Conservation (phyloP, 1,140 invertebrate genomes). For the Heliconius nattereri region DNA sequence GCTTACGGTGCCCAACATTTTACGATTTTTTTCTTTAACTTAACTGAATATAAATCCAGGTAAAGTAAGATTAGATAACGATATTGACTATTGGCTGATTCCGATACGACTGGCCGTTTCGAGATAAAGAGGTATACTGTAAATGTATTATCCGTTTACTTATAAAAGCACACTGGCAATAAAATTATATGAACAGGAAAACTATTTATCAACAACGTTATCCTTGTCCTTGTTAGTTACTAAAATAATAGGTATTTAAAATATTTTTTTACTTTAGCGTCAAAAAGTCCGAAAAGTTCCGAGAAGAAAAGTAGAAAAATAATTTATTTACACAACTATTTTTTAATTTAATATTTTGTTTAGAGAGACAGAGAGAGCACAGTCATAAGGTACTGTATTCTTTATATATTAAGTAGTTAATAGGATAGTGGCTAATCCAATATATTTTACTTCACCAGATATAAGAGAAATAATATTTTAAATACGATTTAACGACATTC, state of each 20-base stretch:
- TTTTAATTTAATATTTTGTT: no score
- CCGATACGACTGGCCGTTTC: slow-evolving; percentile 48
- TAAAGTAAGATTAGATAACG: slow-evolving; percentile 66
- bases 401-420: no score
- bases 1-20: slow-evolving; percentile 54
- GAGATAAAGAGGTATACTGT: slow-evolving; percentile 26
- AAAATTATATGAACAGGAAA: slow-evolving; percentile 7
- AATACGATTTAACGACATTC: no score
- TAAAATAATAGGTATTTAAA: slow-evolving; percentile 13
- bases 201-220: background rate
- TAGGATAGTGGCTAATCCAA: no score
- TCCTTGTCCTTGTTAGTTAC: background rate
- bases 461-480: no score
- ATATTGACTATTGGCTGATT: slow-evolving; percentile 47
- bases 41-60: slow-evolving; percentile 40
- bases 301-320: no score
- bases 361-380: no score
- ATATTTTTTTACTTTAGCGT: background rate
- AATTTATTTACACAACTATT: no score
- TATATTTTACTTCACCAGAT: no score
- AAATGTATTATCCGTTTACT: slow-evolving; percentile 13
- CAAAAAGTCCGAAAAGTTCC: no score
- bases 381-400: no score
- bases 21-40: slow-evolving; percentile 38
- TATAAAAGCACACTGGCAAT: slow-evolving; percentile 3